A percentile compares a stretch with the other conserved stretches of the same genome.
Evolutionary conservation across 92 coral and sea anemone species (phyloP).

Genomic region (Phenganax subtilis): DNA sequence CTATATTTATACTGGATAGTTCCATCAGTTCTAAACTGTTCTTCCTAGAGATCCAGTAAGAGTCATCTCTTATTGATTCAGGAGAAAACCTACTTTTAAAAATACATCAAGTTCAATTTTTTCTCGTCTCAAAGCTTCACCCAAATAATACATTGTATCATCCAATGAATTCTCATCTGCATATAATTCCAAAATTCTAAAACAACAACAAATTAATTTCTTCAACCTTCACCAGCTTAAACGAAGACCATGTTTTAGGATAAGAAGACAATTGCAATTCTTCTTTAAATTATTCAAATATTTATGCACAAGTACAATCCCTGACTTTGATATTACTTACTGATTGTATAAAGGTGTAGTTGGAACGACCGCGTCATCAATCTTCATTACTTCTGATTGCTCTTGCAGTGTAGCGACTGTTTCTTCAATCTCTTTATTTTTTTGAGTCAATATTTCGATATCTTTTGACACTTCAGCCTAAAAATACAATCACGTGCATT

Average conservation of each 20-base stretch:
- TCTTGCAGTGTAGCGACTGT: constrained; percentile 66
- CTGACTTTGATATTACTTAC: constrained; percentile 45
- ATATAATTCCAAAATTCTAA: constrained; percentile 78
- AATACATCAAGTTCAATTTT: constrained; percentile 77
- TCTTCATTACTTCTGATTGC: constrained; percentile 66
- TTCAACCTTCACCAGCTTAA: no score
- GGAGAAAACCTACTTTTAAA: constrained; percentile 63
- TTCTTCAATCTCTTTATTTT: constrained; percentile 78
- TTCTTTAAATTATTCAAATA: no score
- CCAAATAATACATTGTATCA: constrained; percentile 88
- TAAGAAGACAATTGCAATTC: no score
- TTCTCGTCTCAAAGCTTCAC: constrained; percentile 85
- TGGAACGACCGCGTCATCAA: constrained; percentile 92
- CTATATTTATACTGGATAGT: no score
- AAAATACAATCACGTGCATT: background rate
- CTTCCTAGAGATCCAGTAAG: background rate
- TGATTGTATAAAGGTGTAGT: constrained; percentile 94
- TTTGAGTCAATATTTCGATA: constrained; percentile 72
- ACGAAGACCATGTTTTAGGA: no score
- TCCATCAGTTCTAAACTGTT: no score
- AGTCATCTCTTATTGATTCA: background rate
- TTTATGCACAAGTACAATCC: background rate
- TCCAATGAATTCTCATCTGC: constrained; percentile 94
- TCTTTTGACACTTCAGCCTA: constrained; percentile 90
- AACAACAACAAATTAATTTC: background rate